Base-by-base conservation (phyloP, 2,797 vertebrate species). In the Luscinia megarhynchos region DNA sequence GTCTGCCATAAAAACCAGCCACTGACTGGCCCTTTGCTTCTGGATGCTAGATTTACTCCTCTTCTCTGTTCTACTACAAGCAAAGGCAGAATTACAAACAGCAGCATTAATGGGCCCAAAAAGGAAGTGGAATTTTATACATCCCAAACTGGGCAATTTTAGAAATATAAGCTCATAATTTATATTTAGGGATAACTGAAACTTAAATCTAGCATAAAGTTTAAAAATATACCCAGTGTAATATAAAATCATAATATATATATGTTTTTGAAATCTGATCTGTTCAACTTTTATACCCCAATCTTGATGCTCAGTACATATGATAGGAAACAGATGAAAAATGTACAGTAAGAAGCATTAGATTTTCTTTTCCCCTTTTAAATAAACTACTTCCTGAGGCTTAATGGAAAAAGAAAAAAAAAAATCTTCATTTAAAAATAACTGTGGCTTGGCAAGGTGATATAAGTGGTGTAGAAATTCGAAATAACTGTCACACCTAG, bases 271-370 rank as follows among this genome's bases (percentile, higher is more conserved):
- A 93, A 92, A 93, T 30, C 19, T 45, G 43, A 67, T 59, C 51
- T 72, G 13, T 63, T 88, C 63, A 69, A 63, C 78, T 79, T 88
- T 84, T 93, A 86, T 59, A 61, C 20, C 2, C 29, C 0, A 84
- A 30, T 68, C 66, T 74, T 90, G 45, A 80, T 61, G 19, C 78
- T 82, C 68, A 54, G 38, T 53, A 93, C 30, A 32, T 53, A 63
- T 43, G 48, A 93, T 77, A 89, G 27, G 50, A 94, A 96, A 83
- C 72, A 93, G 69, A 91, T 57, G 76, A 89, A 90, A 91, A 89
- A 72, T 20, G 12, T 45, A 62, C 12, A 81, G 53, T 36, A 89
- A 64, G 22, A 77, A 75, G 29, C 10, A 40, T n/a, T 48, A 66
- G 18, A 15, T 10, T 64, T 63, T 80, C 54, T 92, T 70, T 59